A percentile compares a stretch with the other conserved stretches of the same genome.
Evolutionary conservation across 92 coral and sea anemone genomes (phyloP).

Genomic region (Phenganax subtilis): DNA sequence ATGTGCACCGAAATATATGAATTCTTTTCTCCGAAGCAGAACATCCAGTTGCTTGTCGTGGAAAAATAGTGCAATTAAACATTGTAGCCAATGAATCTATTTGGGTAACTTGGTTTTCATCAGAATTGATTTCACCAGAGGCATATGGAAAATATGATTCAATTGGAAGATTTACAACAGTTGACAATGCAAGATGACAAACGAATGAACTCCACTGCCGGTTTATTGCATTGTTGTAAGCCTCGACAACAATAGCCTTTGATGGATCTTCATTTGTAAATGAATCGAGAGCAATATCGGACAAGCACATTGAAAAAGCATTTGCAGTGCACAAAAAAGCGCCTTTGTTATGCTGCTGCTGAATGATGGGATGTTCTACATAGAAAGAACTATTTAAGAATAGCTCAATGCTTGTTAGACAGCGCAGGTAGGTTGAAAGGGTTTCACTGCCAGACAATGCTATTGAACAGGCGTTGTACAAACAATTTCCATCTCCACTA

Average conservation of each 20-base stretch:
- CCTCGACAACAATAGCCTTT: conserved; percentile 22
- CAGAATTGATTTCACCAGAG: not conserved
- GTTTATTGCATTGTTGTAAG: conserved; percentile 29
- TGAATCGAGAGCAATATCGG: conserved; percentile 29
- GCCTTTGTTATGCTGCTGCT: conserved; percentile 35
- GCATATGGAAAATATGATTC: conserved; percentile 37
- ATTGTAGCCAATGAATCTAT: no score
- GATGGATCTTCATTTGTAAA: conserved; percentile 28
- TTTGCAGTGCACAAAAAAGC: conserved; percentile 23
- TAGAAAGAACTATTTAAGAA: no score
- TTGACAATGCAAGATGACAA: conserved; percentile 37
- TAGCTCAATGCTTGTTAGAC: no score
- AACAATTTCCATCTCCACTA: no score
- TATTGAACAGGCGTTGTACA: no score
- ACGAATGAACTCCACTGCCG: conserved; percentile 30
- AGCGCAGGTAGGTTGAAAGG: conserved; percentile 30
- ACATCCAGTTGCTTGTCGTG: no score
- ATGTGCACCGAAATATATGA: conserved; percentile 41
- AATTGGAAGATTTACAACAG: no score
- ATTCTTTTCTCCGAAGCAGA: no score
- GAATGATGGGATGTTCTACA: no score
- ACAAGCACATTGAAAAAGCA: conserved; percentile 43
- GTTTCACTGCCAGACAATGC: conserved; percentile 30
- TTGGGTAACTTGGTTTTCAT: no score
- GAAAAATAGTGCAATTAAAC: no score